These are phyloP conservation scores for Drosophila fuyamai DNA, from an alignment of 1,140 invertebrate species.

Conservation along the genomic window DNA sequence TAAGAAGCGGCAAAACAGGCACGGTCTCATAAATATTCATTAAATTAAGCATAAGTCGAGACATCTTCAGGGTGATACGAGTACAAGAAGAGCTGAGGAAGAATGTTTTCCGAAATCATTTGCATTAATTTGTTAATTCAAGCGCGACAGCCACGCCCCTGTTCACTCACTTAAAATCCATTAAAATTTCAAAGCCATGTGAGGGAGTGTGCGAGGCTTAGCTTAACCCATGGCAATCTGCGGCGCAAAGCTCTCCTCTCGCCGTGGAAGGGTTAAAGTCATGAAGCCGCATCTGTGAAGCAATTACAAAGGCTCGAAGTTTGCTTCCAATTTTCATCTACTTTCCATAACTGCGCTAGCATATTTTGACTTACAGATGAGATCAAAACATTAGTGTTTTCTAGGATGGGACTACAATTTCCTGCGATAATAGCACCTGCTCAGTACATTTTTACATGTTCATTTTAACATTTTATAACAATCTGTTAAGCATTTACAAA, in stretches of 20 bases:
- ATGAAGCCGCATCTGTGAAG: constrained; percentile 29
- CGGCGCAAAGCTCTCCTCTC: neutral
- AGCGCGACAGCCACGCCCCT: constrained; percentile 68
- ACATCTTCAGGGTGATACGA: constrained; percentile 1
- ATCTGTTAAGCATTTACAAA: no score
- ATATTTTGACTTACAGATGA: constrained; percentile 14
- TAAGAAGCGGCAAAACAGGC: constrained; percentile 38
- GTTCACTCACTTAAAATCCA: constrained; percentile 59
- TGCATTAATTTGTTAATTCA: constrained; percentile 84
- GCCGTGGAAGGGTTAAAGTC: constrained; percentile 27
- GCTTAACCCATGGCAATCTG: constrained; percentile 19
- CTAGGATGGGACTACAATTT: no score
- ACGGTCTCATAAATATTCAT: constrained; percentile 75
- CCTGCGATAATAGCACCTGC: no score
- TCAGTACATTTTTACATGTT: no score
- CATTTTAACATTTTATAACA: no score
- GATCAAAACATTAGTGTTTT: constrained; percentile 1
- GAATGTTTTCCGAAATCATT: constrained; percentile 52
- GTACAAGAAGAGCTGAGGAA: neutral
- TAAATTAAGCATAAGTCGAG: constrained; percentile 53
- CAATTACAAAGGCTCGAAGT: constrained; percentile 44
- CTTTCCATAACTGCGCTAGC: constrained; percentile 16
- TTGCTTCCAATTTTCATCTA: constrained; percentile 56
- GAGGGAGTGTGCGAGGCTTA: constrained; percentile 12
- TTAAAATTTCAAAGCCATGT: constrained; percentile 66